Percentiles rank a stretch among this genome's conserved stretches.
phyloP scores from a whole-genome alignment of 2,113 vertebrate species.

The Engraulis encrasicolus region DNA sequence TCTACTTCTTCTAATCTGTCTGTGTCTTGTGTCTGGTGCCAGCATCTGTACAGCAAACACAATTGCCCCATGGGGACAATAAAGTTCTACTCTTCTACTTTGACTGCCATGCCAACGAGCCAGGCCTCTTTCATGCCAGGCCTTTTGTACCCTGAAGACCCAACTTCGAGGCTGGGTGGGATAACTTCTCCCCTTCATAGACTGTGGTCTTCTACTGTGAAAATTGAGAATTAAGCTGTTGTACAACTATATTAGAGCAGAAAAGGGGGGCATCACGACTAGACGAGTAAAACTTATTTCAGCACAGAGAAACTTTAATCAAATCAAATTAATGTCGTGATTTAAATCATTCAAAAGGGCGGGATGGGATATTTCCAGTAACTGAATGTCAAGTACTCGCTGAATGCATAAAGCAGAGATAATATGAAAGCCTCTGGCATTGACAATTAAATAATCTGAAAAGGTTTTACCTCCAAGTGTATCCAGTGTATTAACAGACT shows the following conservation, averaged over 20 bases:
- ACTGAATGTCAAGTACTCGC: slow-evolving; percentile 18
- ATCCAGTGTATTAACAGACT: background rate
- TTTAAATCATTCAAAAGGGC: background rate
- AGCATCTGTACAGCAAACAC: too few species aligned
- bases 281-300: background rate
- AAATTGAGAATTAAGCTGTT: too few species aligned
- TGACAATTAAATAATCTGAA: background rate
- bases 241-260: background rate
- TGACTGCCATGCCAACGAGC: too few species aligned
- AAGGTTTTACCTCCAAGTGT: background rate
- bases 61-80: too few species aligned
- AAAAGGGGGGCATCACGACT: background rate
- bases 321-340: background rate
- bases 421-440: background rate
- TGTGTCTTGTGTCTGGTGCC: too few species aligned
- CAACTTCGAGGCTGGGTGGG: too few species aligned
- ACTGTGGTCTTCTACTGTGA: too few species aligned
- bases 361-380: background rate
- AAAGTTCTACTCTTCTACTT: too few species aligned
- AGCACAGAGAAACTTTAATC: background rate
- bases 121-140: too few species aligned
- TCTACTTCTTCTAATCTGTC: too few species aligned
- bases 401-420: slow-evolving; percentile 13
- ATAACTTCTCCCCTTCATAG: too few species aligned
- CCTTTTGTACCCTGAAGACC: too few species aligned